A percentile compares a stretch with the other conserved stretches of the same genome.
These are phyloP conservation scores for Macaria liturata DNA, from an alignment of 2,888 invertebrate genomes.

Conservation along the genomic window DNA sequence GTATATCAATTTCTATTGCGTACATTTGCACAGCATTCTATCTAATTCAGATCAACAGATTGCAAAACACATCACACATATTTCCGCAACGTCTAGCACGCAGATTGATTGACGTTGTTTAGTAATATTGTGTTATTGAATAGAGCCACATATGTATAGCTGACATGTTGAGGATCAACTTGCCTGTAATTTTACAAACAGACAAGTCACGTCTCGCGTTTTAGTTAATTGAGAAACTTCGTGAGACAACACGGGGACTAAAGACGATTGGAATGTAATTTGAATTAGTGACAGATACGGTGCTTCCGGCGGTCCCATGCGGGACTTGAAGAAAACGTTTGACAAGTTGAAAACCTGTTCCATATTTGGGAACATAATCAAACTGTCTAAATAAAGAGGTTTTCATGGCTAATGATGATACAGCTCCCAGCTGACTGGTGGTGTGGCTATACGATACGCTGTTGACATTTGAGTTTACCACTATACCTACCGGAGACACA, in stretches of 20 bases:
- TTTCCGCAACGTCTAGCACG: neutral
- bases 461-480: too few species aligned
- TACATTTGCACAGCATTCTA: neutral
- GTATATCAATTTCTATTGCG: neutral
- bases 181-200: conserved; percentile 7
- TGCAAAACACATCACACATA: neutral
- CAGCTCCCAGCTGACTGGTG: too few species aligned
- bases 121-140: conserved; percentile 7
- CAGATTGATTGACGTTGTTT: conserved; percentile 14
- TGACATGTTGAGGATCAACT: conserved; percentile 1
- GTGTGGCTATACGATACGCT: too few species aligned
- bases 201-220: neutral
- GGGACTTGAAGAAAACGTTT: too few species aligned
- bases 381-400: too few species aligned
- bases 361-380: neutral
- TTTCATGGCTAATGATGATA: too few species aligned
- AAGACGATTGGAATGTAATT: neutral
- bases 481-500: too few species aligned
- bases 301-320: neutral
- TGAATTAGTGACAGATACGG: neutral
- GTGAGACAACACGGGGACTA: neutral
- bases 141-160: too few species aligned
- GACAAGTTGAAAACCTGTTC: neutral
- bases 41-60: neutral
- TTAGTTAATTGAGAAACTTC: conserved; percentile 8